phyloP scores from a whole-genome alignment of 2,113 vertebrate genomes.

The Gambusia holbrooki region DNA sequence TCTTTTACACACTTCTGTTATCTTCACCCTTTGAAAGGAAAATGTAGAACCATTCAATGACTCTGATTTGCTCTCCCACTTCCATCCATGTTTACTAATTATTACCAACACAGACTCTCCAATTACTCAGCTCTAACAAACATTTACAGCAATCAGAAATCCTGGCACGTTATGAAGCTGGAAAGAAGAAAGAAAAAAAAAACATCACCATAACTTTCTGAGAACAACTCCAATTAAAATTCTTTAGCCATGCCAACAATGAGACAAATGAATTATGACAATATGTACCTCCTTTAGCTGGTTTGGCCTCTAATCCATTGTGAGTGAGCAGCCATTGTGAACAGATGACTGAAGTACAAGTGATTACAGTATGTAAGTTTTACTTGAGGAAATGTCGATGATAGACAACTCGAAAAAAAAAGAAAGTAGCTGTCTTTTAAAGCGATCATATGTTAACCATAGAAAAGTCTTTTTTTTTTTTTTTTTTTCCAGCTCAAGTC shows the following conservation, averaged over 20 bases:
- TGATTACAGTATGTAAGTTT: slow-evolving; percentile 22
- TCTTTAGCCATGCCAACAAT: slow-evolving; percentile 67
- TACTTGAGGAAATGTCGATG: neutral
- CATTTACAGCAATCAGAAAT: slow-evolving; percentile 72
- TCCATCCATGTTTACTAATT: slow-evolving; percentile 81
- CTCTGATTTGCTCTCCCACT: slow-evolving; percentile 76
- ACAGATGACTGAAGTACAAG: slow-evolving; percentile 35
- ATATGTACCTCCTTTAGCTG: slow-evolving; percentile 40
- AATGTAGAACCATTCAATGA: slow-evolving; percentile 51
- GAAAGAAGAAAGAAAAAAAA: slow-evolving; percentile 39
- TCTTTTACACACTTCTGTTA: slow-evolving; percentile 54
- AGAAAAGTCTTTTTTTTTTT: neutral
- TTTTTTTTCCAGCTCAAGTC: neutral
- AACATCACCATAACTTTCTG: slow-evolving; percentile 61
- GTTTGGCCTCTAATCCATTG: slow-evolving; percentile 35
- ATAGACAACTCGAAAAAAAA: neutral
- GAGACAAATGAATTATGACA: slow-evolving; percentile 67
- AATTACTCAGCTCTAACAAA: slow-evolving; percentile 76
- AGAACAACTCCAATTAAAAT: slow-evolving; percentile 80
- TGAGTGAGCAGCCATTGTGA: slow-evolving; percentile 36
- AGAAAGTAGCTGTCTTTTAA: neutral
- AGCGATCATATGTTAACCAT: neutral
- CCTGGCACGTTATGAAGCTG: slow-evolving; percentile 78
- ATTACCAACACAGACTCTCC: slow-evolving; percentile 77
- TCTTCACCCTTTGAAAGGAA: slow-evolving; percentile 60